phyloP scores from a whole-genome alignment of 2,888 invertebrate species.

The Hirudinaria manillensis region DNA sequence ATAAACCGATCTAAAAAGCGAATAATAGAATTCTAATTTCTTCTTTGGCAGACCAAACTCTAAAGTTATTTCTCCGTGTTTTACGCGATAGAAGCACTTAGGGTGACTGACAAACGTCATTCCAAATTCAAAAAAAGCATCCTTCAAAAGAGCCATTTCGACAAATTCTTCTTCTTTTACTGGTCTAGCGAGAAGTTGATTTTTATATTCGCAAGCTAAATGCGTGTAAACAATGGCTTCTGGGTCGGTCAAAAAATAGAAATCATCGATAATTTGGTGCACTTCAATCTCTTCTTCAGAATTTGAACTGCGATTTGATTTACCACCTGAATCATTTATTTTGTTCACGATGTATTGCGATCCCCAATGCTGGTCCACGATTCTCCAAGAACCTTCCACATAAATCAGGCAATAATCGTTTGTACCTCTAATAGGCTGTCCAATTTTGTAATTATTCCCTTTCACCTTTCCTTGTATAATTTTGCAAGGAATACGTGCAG shows the following conservation, averaged over 20 bases:
- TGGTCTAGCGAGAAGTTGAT: conserved; percentile 43
- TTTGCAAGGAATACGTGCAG: conserved; percentile 38
- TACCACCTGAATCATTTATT: conserved; percentile 30
- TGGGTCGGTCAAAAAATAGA: conserved; percentile 45
- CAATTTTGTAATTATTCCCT: conserved; percentile 39
- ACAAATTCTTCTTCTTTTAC: conserved; percentile 39
- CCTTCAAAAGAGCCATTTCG: conserved; percentile 28
- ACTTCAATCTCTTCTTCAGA: conserved; percentile 13
- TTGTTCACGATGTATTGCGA: conserved; percentile 39
- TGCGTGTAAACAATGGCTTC: conserved; percentile 42
- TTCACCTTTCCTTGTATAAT: conserved; percentile 40
- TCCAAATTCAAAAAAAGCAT: conserved; percentile 31
- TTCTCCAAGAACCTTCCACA: conserved; percentile 41
- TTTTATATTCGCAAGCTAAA: conserved; percentile 41
- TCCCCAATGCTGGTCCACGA: conserved; percentile 38
- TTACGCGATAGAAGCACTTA: conserved; percentile 26
- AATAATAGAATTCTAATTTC: conserved; percentile 25
- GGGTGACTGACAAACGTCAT: conserved; percentile 24
- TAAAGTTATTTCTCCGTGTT: conserved; percentile 27
- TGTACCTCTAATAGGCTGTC: conserved; percentile 36
- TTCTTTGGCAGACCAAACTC: conserved; percentile 27
- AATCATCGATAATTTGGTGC: conserved; percentile 42
- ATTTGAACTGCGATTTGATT: not conserved
- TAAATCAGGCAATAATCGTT: conserved; percentile 43
- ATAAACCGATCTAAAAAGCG: conserved; percentile 29